phyloP scores from a whole-genome alignment of 1,140 invertebrate genomes.

The Papilio polytes region DNA sequence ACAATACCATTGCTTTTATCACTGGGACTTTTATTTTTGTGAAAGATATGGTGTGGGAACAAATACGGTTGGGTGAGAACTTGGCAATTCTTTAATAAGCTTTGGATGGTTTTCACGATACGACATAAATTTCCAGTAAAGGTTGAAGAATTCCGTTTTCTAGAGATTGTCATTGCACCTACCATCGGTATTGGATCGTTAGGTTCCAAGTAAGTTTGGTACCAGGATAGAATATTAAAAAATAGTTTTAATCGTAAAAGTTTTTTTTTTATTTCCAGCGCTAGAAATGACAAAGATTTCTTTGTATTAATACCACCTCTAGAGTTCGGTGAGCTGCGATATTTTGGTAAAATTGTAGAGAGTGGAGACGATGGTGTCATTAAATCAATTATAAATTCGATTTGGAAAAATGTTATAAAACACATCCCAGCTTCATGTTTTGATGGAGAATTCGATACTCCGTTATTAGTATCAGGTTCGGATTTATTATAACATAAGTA shows the following conservation, averaged over 20 bases:
- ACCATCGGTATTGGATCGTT: constrained; percentile 51
- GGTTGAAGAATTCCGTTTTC: constrained; percentile 56
- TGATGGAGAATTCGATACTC: constrained; percentile 67
- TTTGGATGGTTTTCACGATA: constrained; percentile 71
- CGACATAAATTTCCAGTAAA: constrained; percentile 64
- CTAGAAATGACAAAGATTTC: constrained; percentile 62
- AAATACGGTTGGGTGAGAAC: constrained; percentile 69
- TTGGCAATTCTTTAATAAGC: constrained; percentile 67
- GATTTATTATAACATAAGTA: too few species aligned
- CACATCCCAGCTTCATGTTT: constrained; percentile 63
- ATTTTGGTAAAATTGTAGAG: constrained; percentile 62
- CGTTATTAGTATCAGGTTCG: constrained; percentile 60
- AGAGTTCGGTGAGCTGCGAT: constrained; percentile 56
- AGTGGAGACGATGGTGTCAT: constrained; percentile 45
- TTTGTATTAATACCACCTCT: constrained; percentile 56
- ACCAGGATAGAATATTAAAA: too few species aligned
- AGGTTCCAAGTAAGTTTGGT: constrained; percentile 63
- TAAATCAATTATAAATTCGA: constrained; percentile 53
- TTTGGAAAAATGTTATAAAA: constrained; percentile 58
- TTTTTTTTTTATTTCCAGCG: constrained; percentile 51
- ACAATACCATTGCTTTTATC: too few species aligned
- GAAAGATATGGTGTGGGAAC: constrained; percentile 65
- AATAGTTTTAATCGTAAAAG: not conserved
- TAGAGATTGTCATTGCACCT: constrained; percentile 55
- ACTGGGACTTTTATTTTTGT: constrained; percentile 34